Conservation (phyloP, 64 coral and sea anemone genomes). For the Anthopleura sola region DNA sequence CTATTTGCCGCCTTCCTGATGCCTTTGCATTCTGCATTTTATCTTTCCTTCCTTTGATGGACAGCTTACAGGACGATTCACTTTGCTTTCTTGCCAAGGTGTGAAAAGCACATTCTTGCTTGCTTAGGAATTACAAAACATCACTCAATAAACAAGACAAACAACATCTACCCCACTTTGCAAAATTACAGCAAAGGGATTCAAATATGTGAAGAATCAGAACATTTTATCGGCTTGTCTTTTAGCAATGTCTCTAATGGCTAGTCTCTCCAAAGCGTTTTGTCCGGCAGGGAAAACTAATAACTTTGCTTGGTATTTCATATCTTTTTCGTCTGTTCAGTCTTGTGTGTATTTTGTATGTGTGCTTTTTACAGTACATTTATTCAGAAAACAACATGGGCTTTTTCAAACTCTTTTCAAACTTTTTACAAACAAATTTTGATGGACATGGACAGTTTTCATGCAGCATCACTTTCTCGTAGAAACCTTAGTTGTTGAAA, state of each 20-base stretch:
- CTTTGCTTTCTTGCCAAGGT: neutral
- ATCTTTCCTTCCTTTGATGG: neutral
- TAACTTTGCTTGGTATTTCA: too few species aligned
- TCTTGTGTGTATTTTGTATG: neutral
- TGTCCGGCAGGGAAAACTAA: too few species aligned
- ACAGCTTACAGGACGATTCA: neutral
- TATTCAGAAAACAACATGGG: neutral
- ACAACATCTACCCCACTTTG: neutral
- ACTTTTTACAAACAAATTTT: too few species aligned
- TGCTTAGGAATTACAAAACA: neutral
- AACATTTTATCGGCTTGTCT: neutral
- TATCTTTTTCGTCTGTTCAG: neutral
- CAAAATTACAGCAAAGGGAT: neutral
- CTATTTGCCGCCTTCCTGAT: neutral
- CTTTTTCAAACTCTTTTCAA: neutral
- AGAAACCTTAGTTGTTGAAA: too few species aligned
- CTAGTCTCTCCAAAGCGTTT: too few species aligned
- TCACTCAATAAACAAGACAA: neutral
- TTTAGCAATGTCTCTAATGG: neutral
- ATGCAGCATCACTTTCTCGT: too few species aligned
- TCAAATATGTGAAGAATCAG: neutral
- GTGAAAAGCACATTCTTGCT: slow-evolving; percentile 10
- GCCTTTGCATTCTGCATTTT: neutral
- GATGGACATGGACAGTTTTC: too few species aligned
- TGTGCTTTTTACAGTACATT: neutral